These are phyloP conservation scores for Margarornis squamiger DNA, from an alignment of 2,797 vertebrate species.

Conservation along the genomic window DNA sequence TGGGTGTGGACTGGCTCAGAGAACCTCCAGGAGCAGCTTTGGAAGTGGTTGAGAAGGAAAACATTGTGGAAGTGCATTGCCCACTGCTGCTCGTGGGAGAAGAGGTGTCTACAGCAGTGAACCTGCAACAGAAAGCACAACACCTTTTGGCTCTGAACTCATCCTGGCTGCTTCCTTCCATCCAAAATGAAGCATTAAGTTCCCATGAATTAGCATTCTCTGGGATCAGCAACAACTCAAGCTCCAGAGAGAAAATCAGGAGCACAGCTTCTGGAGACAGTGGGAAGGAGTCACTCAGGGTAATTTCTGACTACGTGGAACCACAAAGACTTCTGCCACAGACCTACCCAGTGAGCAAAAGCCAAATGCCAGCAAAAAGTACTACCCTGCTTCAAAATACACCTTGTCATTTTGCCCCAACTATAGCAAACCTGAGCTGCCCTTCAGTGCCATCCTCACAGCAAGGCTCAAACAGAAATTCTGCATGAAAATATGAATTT, in stretches of 20 bases:
- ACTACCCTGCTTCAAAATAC: neutral
- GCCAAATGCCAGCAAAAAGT: neutral
- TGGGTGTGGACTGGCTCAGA: conserved; percentile 39
- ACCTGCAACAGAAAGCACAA: conserved; percentile 74
- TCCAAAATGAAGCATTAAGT: neutral
- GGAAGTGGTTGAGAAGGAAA: conserved; percentile 78
- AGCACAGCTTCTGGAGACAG: neutral
- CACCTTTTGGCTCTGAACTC: neutral
- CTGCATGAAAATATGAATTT: neutral
- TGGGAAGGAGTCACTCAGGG: neutral
- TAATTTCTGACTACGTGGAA: neutral
- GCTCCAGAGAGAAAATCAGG: neutral
- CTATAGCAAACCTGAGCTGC: neutral
- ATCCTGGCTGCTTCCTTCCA: neutral
- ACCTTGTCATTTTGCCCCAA: neutral
- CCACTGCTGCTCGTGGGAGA: conserved; percentile 15
- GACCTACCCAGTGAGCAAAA: neutral
- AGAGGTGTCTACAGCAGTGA: conserved; percentile 76
- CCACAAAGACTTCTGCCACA: neutral
- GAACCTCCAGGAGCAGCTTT: conserved; percentile 72
- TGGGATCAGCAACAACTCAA: neutral
- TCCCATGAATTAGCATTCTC: neutral
- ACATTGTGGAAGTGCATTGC: conserved; percentile 18
- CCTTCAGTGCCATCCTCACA: neutral
- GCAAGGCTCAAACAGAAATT: neutral